phyloP scores from a whole-genome alignment of 64 coral and sea anemone species.

The Stylophora pistillata region DNA sequence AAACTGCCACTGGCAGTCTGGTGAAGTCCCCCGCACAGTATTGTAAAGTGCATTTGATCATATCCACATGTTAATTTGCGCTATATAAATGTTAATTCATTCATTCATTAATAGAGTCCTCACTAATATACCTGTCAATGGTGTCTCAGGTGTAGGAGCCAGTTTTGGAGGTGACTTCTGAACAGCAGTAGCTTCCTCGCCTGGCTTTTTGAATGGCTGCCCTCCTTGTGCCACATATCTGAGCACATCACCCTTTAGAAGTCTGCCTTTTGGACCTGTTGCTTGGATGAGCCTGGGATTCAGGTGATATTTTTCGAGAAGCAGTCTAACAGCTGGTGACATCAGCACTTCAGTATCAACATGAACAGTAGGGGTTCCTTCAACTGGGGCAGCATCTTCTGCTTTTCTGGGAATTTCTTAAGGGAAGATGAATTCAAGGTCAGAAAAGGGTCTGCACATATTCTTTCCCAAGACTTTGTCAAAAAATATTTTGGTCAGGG shows the following conservation, averaged over 20 bases:
- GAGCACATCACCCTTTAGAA: conserved; percentile 84
- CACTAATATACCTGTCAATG: conserved; percentile 27
- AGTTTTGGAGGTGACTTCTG: neutral
- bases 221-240: conserved; percentile 57
- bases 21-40: no score
- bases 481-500: no score
- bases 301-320: conserved; percentile 73
- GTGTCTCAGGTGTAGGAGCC: neutral
- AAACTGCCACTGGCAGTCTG: no score
- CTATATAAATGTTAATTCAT: no score
- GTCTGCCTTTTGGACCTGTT: conserved; percentile 69
- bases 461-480: no score
- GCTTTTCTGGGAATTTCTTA: neutral
- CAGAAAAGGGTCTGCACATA: no score
- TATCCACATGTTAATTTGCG: no score
- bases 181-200: neutral
- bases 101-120: no score
- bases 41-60: no score
- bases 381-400: neutral
- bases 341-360: neutral
- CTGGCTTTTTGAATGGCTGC: conserved; percentile 23
- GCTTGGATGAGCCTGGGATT: conserved; percentile 76
- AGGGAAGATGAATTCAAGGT: neutral
- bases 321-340: conserved; percentile 82
- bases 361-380: neutral